phyloP scores from a whole-genome alignment of 2,888 invertebrate genomes.

The Euplagia quadripunctaria region DNA sequence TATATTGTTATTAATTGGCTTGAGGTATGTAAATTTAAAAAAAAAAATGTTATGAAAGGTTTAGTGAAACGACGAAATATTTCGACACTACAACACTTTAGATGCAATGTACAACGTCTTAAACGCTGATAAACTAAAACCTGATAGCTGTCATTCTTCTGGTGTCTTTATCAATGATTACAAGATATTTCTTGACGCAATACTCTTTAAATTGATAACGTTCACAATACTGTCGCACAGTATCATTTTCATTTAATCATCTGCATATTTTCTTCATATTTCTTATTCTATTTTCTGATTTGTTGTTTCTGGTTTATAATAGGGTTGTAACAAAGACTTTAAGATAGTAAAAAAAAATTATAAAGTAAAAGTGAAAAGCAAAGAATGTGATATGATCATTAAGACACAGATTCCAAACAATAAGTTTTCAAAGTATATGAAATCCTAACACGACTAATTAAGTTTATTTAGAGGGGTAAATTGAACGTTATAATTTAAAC shows the following conservation, averaged over 20 bases:
- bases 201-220: conserved; percentile 2
- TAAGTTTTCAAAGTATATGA: too few relatives aligned
- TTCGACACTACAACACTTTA: background rate
- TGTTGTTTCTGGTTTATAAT: too few relatives aligned
- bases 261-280: background rate
- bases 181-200: conserved; percentile 17
- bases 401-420: too few relatives aligned
- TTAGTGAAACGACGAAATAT: background rate
- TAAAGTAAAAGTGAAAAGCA: too few relatives aligned
- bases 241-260: background rate
- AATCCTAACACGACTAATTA: too few relatives aligned
- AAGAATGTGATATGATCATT: too few relatives aligned
- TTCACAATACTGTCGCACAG: background rate
- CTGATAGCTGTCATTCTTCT: conserved; percentile 11
- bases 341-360: too few relatives aligned
- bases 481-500: too few relatives aligned
- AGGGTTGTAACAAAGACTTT: background rate
- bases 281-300: conserved; percentile 3
- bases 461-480: too few relatives aligned
- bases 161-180: conserved; percentile 27
- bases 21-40: background rate
- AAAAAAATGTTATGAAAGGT: background rate
- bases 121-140: background rate
- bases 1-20: background rate
- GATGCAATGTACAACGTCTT: background rate